These are phyloP conservation scores for Scaptomyza cyrtandrae DNA, from an alignment of 2,888 invertebrate species.

Conservation along the genomic window DNA sequence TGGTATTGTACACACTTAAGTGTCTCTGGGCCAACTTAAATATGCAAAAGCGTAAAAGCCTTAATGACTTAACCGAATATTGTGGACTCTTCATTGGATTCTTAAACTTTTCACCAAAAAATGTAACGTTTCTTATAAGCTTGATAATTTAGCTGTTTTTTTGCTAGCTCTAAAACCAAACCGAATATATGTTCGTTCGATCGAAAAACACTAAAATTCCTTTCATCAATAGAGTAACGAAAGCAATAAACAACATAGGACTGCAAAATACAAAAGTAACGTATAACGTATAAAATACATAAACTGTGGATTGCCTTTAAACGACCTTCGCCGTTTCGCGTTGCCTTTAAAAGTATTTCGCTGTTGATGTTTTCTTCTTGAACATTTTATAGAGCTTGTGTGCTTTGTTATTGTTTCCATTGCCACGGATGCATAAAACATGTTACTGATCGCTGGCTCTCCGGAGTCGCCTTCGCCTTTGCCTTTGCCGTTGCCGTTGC, in stretches of 20 bases:
- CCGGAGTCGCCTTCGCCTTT: constrained; percentile 55
- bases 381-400: constrained; percentile 43
- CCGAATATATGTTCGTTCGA: too few relatives aligned
- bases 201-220: too few relatives aligned
- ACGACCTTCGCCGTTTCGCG: constrained; percentile 76
- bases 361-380: constrained; percentile 59
- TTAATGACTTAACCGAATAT: constrained; percentile 17
- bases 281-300: constrained; percentile 39
- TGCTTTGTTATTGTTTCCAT: constrained; percentile 39
- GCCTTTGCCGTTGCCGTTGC: constrained; percentile 47
- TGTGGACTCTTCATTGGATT: constrained; percentile 11
- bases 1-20: constrained; percentile 12
- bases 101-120: not conserved
- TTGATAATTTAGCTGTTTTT: not conserved
- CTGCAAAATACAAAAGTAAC: constrained; percentile 19
- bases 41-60: constrained; percentile 35
- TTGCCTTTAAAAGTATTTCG: constrained; percentile 77
- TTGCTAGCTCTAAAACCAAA: not conserved
- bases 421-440: constrained; percentile 77
- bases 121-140: not conserved
- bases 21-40: constrained; percentile 19
- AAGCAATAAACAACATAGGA: constrained; percentile 14
- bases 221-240: constrained; percentile 17
- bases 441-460: constrained; percentile 64
- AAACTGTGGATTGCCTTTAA: constrained; percentile 62